Percentiles rank a stretch among this genome's conserved stretches.
phyloP scores from a whole-genome alignment of 2,113 vertebrate species.

The Picathartes gymnocephalus region DNA sequence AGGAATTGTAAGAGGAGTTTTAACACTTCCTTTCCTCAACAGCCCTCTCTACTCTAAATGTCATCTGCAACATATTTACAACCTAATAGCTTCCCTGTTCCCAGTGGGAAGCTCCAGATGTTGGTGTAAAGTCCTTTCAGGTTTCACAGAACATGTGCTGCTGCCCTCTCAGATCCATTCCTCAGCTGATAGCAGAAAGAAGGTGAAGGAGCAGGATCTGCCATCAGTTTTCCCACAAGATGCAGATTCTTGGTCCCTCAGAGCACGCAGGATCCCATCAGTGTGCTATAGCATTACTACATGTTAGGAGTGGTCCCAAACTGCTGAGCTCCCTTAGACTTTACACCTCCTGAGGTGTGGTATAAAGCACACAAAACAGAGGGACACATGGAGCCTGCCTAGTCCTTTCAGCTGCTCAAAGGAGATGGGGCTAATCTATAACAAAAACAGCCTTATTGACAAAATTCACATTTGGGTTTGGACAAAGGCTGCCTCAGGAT shows the following conservation, averaged over 20 bases:
- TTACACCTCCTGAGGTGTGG: not conserved
- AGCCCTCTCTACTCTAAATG: not conserved
- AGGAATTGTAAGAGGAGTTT: not conserved
- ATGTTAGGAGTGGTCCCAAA: not conserved
- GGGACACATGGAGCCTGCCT: not conserved
- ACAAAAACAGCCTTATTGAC: not conserved
- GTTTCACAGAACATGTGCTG: not conserved
- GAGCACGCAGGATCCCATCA: not conserved
- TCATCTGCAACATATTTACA: not conserved
- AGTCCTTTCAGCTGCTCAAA: not conserved
- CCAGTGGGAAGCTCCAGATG: not conserved
- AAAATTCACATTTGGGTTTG: not conserved
- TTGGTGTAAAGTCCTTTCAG: not conserved
- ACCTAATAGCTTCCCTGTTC: not conserved
- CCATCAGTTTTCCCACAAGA: not conserved
- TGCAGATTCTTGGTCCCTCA: not conserved
- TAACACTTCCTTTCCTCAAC: not conserved
- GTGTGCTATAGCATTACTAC: not conserved
- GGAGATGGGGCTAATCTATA: not conserved
- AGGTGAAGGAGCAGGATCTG: not conserved
- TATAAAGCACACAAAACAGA: not conserved
- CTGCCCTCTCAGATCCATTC: not conserved
- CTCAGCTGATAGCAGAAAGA: not conserved
- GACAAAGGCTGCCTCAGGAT: not conserved
- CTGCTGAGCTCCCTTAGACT: not conserved